Conservation (phyloP, 2,888 invertebrate genomes). For the Branchinecta sandiegonensis region DNA sequence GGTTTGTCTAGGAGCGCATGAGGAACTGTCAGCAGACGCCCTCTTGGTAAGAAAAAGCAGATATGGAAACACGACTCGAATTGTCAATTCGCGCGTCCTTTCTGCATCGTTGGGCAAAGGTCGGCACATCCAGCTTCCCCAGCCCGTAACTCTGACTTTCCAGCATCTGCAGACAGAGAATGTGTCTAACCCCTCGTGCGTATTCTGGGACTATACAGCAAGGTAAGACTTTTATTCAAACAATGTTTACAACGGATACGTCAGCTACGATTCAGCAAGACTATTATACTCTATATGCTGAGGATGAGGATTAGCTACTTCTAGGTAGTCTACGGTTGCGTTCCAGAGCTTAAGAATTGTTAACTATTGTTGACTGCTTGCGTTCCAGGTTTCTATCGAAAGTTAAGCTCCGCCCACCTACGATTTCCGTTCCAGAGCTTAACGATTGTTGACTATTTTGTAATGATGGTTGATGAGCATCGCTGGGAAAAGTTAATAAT, state of each 20-base stretch:
- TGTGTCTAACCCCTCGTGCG: constrained; percentile 77
- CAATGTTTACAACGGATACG: too few relatives aligned
- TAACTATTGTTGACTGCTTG: too few relatives aligned
- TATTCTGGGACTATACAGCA: constrained; percentile 80
- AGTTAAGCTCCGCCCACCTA: too few relatives aligned
- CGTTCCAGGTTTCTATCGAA: too few relatives aligned
- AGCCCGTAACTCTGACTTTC: constrained; percentile 68
- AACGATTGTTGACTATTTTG: too few relatives aligned
- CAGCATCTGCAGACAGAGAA: constrained; percentile 70
- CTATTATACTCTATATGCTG: too few relatives aligned
- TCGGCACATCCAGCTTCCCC: constrained; percentile 65
- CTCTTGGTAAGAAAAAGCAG: not conserved
- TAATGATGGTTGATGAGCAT: too few relatives aligned
- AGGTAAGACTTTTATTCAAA: constrained; percentile 44
- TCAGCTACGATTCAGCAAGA: too few relatives aligned
- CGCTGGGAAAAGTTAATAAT: too few relatives aligned
- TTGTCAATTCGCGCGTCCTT: constrained; percentile 75
- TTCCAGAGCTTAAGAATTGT: constrained; percentile 7
- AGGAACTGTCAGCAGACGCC: constrained; percentile 27
- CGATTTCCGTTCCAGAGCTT: too few relatives aligned
- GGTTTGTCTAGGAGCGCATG: constrained; percentile 25
- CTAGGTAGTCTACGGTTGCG: too few relatives aligned
- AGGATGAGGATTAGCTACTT: too few relatives aligned
- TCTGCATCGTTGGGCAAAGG: constrained; percentile 79
- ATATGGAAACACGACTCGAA: constrained; percentile 44